Evolutionary conservation across 2,888 invertebrate genomes (phyloP), one percentile per base, ranked within the genome.

Genomic region (Agonopterix subpropinquella): DNA sequence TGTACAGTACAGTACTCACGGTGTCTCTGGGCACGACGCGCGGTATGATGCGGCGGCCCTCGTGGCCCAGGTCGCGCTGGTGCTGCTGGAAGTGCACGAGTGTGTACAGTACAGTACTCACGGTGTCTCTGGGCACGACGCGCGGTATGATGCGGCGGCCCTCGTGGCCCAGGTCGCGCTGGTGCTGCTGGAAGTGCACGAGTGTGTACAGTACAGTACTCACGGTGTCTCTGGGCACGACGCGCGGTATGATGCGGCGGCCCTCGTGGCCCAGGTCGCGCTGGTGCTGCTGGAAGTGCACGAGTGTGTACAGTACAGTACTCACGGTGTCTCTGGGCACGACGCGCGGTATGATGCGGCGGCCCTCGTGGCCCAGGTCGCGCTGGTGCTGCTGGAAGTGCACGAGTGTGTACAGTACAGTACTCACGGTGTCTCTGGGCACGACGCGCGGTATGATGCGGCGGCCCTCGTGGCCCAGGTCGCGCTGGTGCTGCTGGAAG

Each of bases 211-310:
- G 18, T 18, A 28, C 28, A 28, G 7, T 28, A 28, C 28, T 28
- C 28, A 28, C 7, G 28, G 28, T 28, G 28, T 51, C 50, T 28
- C 28, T 28, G 28, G 28, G 28, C 28, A 28, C 28, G 28, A 28
- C 28, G 36, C 58, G 56, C 0, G 71, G 67, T 11, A 73, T 62
- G 11, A 82, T 65, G 48, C 57, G 84, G 59, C 90, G 88, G 0
- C 91, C 92, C 8, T 56, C 61, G 62, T 93, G 93, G 0, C 76
- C 77, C 0, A 77, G 73, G 46, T 83, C 72, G 49, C 77, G 75
- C 67, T 93, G 92, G 74, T 94, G 94, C 11, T 84, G 63, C 13
- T 76, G 77, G 56, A 92, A 86, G 45, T 71, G 73, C 3, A 89
- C 76, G 52, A 89, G 82, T 2, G 86, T 88, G 8, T 28, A 28